Conservation (phyloP, 2,113 vertebrate species). For the Enhydra lutris region DNA sequence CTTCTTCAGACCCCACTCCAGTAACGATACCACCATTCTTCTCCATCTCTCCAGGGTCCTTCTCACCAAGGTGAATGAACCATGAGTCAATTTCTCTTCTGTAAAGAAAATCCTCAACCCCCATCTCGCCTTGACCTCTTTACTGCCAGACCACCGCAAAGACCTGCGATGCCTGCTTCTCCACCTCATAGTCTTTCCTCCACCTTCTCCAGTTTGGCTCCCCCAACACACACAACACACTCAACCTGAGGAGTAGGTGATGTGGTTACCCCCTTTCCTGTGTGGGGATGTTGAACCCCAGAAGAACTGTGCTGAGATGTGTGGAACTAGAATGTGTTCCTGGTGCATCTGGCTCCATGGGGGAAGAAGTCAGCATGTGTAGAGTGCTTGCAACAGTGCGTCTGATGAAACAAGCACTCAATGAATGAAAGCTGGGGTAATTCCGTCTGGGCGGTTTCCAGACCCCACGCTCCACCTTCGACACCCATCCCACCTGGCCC, state of each 20-base stretch:
- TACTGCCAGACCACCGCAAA: not conserved
- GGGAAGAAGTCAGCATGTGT: not conserved
- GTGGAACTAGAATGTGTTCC: not conserved
- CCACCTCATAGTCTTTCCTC: not conserved
- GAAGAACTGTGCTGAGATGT: not conserved
- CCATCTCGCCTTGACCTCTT: not conserved
- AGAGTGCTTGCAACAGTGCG: not conserved
- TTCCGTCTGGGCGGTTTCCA: not conserved
- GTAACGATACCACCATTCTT: not conserved
- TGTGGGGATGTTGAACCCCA: not conserved
- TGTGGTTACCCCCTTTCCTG: not conserved
- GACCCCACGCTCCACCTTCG: accelerated
- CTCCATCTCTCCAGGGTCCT: not conserved
- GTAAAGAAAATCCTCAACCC: not conserved
- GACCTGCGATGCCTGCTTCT: not conserved
- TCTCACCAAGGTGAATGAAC: not conserved
- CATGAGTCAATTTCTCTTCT: not conserved
- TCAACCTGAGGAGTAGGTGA: not conserved
- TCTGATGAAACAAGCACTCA: not conserved
- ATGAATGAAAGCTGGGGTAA: too few species aligned
- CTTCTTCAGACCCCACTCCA: not conserved
- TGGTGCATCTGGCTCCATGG: not conserved
- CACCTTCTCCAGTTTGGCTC: not conserved
- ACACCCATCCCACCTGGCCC: not conserved
- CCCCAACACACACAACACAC: not conserved